These are phyloP conservation scores for Tanytarsus gracilentus DNA, from an alignment of 2,888 invertebrate genomes.

Conservation along the genomic window DNA sequence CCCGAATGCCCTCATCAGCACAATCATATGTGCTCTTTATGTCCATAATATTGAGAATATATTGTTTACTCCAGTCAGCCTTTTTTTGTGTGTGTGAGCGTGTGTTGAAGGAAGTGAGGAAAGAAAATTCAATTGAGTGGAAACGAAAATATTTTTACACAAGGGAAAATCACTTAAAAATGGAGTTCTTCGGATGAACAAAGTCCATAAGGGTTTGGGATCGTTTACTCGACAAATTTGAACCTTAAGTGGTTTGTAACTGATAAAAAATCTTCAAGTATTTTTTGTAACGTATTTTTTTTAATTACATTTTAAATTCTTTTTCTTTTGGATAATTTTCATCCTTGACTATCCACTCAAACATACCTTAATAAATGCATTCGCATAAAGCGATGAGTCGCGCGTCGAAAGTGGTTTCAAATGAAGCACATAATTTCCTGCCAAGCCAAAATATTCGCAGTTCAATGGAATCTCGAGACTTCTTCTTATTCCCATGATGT, in stretches of 20 bases:
- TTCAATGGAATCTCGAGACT: constrained; percentile 57
- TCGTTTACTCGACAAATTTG: too few species aligned
- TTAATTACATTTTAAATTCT: too few species aligned
- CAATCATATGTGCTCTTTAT: constrained; percentile 77
- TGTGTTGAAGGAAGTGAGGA: constrained; percentile 32
- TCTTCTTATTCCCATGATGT: constrained; percentile 63
- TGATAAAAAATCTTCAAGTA: too few species aligned
- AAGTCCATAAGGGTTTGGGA: too few species aligned
- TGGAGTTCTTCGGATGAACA: too few species aligned
- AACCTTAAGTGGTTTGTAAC: too few species aligned
- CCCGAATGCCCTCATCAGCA: constrained; percentile 63
- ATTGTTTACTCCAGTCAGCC: constrained; percentile 79
- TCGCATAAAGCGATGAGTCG: constrained; percentile 54
- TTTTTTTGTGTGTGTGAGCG: too few species aligned
- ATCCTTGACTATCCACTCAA: too few species aligned
- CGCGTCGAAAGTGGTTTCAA: constrained; percentile 57
- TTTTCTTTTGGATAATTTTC: too few species aligned
- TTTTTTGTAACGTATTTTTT: too few species aligned
- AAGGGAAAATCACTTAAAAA: too few species aligned
- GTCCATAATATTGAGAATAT: constrained; percentile 68
- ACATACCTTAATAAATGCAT: constrained; percentile 59
- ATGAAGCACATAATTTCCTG: constrained; percentile 70
- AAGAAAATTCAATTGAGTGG: constrained; percentile 17
- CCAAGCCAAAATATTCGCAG: constrained; percentile 73
- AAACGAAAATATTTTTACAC: constrained; percentile 2